Percentiles rank a stretch among this genome's conserved stretches.
Evolutionary conservation across 2,113 vertebrate genomes (phyloP).

Genomic region (Tychaedon coryphoeus): DNA sequence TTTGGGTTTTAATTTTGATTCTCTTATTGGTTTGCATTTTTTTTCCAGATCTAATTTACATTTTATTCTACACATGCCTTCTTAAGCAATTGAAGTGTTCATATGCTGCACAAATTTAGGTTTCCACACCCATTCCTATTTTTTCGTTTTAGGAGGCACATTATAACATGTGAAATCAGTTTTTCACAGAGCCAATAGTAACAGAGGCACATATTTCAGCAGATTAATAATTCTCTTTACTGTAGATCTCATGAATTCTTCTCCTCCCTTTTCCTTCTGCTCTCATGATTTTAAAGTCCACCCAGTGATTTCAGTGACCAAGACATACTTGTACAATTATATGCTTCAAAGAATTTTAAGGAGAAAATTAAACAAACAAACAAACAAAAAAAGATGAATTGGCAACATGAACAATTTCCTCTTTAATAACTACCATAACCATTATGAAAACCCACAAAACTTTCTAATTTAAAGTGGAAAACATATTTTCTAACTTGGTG

Average conservation of each 20-base stretch:
- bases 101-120: background rate
- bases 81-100: constrained; percentile 32
- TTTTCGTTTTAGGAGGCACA: constrained; percentile 42
- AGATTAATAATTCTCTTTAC: constrained; percentile 65
- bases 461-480: constrained; percentile 19
- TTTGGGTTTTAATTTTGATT: constrained; percentile 40
- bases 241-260: constrained; percentile 51
- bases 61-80: constrained; percentile 18
- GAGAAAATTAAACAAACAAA: constrained; percentile 1
- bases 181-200: constrained; percentile 35
- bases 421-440: background rate
- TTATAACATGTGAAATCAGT: constrained; percentile 39
- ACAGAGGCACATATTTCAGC: constrained; percentile 38
- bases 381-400: background rate
- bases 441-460: background rate
- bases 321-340: constrained; percentile 40
- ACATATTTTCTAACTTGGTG: background rate
- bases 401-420: background rate
- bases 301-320: constrained; percentile 38
- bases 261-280: constrained; percentile 24
- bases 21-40: background rate
- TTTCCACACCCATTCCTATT: constrained; percentile 38
- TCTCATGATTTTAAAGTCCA: constrained; percentile 31
- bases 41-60: background rate
- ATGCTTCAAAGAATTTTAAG: constrained; percentile 42